Evolutionary conservation across 2,797 vertebrate species (phyloP), one percentile per base, ranked within the genome.

Genomic region (Lagodon rhomboides): DNA sequence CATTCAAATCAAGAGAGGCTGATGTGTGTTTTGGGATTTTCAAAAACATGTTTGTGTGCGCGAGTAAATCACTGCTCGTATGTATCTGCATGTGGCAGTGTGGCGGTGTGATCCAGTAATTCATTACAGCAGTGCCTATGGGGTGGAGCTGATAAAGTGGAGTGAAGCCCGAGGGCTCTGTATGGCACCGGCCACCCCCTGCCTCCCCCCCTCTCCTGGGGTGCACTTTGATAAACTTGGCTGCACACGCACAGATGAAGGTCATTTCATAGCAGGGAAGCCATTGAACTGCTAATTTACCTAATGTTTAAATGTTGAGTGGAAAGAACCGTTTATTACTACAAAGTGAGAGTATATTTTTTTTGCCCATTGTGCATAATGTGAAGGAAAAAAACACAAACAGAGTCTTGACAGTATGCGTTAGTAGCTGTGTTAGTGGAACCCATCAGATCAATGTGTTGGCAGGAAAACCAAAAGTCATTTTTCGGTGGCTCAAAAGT

Each of bases 121-220:
- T 89, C 83, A 83, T 91, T 79, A 89, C 70, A 87, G 74, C 54
- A 12, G 68, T 5, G 78, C 86, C 77, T 87, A 71, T 79, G 44
- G 85, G 85, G 84, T 81, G 77, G 76, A 82, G 76, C 86, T 85
- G 90, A 91, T 93, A 85, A 91, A 86, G 81, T 63, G 58, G 8
- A 44, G 78, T 53, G 73, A 80, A 75, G 80, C 85, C 85, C 71
- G 7, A 49, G 72, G 87, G 85, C 75, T 77, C 75, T 56, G 67
- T 58, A 66, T 85, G 85, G 81, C 83, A 79, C 78, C 3, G 75
- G 49, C 73, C 68, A 65, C 66, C 77, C 30, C 73, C 64, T 34
- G 53, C 70, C 6, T 30, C 25, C 34, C 23, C 56, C 23, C 56
- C 54, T 72, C 54, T 60, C 60, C 69, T 54, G 61, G 82, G 74